These are phyloP conservation scores for Grammomys surdaster DNA, from an alignment of 2,113 vertebrate species.

Conservation along the genomic window DNA sequence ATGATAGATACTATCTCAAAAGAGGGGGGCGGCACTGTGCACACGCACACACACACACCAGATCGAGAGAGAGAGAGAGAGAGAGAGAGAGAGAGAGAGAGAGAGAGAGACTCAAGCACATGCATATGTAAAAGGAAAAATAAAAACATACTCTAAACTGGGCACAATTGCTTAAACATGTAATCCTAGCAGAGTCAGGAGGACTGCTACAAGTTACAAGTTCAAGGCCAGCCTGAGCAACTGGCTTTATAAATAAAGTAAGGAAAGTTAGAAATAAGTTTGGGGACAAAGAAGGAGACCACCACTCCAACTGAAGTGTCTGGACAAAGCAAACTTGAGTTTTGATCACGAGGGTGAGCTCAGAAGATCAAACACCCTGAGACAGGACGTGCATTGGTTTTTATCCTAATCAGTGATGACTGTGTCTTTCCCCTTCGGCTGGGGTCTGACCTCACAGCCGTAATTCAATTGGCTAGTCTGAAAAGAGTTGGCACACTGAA, in stretches of 20 bases:
- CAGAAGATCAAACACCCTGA: not conserved
- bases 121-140: not conserved
- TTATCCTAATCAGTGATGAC: not conserved
- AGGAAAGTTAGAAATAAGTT: not conserved
- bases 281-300: not conserved
- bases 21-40: not conserved
- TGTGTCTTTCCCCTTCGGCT: not conserved
- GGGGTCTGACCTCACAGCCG: not conserved
- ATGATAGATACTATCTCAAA: not conserved
- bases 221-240: not conserved
- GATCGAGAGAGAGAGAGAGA: no score
- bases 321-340: not conserved
- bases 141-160: not conserved
- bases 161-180: not conserved
- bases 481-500: not conserved
- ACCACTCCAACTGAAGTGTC: not conserved
- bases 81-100: no score
- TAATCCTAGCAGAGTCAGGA: not conserved
- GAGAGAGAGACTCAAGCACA: not conserved
- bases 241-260: not conserved
- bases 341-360: not conserved
- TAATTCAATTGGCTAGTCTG: not conserved
- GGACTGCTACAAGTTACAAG: not conserved
- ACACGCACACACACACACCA: not conserved
- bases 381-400: not conserved